These are phyloP conservation scores for Ennomos fuscantarius DNA, from an alignment of 2,888 invertebrate species.

Conservation along the genomic window DNA sequence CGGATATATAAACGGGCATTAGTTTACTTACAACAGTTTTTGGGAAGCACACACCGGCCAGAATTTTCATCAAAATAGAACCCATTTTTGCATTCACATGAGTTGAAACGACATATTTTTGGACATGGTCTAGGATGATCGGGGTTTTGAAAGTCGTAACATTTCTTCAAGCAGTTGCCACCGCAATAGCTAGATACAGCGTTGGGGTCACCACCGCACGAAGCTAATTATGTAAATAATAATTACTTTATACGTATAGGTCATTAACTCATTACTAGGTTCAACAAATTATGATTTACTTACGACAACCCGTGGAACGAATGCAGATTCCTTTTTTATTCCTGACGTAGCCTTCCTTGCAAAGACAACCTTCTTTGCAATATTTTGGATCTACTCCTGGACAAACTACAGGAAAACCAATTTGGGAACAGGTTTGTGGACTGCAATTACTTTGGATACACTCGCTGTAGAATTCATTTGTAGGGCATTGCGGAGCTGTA, in stretches of 20 bases:
- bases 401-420: slow-evolving; percentile 46
- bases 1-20: no score
- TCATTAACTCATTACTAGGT: no score
- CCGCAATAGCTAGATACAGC: slow-evolving; percentile 44
- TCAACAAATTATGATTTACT: slow-evolving; percentile 24
- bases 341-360: slow-evolving; percentile 48
- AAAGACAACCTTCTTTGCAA: slow-evolving; percentile 54
- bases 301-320: slow-evolving; percentile 46
- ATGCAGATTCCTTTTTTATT: slow-evolving; percentile 42
- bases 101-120: slow-evolving; percentile 33
- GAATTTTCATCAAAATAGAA: slow-evolving; percentile 40
- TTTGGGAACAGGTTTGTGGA: slow-evolving; percentile 47
- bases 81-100: slow-evolving; percentile 46
- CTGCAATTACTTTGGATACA: slow-evolving; percentile 32
- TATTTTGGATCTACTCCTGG: slow-evolving; percentile 35
- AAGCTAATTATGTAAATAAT: slow-evolving; percentile 29
- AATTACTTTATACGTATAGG: not conserved
- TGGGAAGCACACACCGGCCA: slow-evolving; percentile 40
- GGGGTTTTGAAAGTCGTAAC: slow-evolving; percentile 18
- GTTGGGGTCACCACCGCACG: slow-evolving; percentile 43
- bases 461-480: slow-evolving; percentile 40
- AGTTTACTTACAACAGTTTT: slow-evolving; percentile 45
- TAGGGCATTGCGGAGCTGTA: no score
- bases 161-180: slow-evolving; percentile 36
- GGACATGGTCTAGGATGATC: slow-evolving; percentile 26